Percentiles rank a stretch among this genome's conserved stretches.
Evolutionary conservation across 2,113 vertebrate species (phyloP).

Genomic region (Campylorhamphus procurvoides): DNA sequence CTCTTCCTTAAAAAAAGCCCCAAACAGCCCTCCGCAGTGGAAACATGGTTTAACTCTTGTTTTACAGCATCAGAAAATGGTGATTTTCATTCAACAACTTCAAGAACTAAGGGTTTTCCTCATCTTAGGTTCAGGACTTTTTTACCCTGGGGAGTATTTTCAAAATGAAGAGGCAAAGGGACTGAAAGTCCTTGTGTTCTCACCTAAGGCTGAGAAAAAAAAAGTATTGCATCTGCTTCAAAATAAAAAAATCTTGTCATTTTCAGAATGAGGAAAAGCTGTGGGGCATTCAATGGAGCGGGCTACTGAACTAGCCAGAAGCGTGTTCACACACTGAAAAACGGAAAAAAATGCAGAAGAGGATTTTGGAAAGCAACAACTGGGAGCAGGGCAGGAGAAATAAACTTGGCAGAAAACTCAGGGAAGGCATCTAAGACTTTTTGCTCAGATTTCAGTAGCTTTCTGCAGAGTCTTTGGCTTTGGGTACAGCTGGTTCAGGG

Average conservation of each 20-base stretch:
- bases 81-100: background rate
- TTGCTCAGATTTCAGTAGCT: background rate
- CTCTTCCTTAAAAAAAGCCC: background rate
- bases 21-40: conserved; percentile 12
- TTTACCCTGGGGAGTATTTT: background rate
- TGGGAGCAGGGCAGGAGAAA: background rate
- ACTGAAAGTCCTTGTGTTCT: background rate
- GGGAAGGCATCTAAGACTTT: background rate
- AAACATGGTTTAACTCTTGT: conserved; percentile 52
- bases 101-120: background rate
- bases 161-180: background rate
- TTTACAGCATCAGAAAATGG: conserved; percentile 16
- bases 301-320: background rate
- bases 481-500: background rate
- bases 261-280: background rate
- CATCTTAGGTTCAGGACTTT: background rate
- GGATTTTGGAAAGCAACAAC: background rate
- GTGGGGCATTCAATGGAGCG: accelerated
- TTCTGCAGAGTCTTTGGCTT: background rate
- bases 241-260: background rate
- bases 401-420: background rate
- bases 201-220: background rate
- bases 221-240: background rate
- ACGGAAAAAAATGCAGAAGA: background rate
- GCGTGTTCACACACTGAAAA: background rate